These are phyloP conservation scores for Poeciliopsis presidionis DNA, from an alignment of 2,797 vertebrate species.

Conservation along the genomic window DNA sequence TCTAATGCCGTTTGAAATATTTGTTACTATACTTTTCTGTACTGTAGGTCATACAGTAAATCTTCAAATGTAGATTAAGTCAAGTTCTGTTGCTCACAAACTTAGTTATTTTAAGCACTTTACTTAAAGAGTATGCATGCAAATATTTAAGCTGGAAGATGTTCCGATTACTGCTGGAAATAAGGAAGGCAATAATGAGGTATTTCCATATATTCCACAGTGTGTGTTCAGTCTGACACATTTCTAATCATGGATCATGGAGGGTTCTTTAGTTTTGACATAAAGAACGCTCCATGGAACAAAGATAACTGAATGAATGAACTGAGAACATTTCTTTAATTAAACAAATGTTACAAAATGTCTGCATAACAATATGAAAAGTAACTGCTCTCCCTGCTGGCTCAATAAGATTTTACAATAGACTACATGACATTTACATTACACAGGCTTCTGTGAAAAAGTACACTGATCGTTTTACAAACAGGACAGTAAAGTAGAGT, in stretches of 20 bases:
- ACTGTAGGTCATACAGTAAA: background rate
- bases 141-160: background rate
- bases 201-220: background rate
- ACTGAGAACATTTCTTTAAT: conserved; percentile 6
- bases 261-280: background rate
- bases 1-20: background rate
- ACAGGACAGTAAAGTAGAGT: conserved; percentile 65
- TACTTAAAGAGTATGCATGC: background rate
- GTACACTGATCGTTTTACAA: conserved; percentile 69
- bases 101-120: background rate
- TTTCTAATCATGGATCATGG: background rate
- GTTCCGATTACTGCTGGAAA: background rate
- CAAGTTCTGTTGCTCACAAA: background rate
- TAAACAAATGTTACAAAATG: conserved; percentile 1
- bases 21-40: background rate
- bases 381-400: background rate
- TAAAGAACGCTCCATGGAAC: background rate
- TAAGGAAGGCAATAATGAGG: background rate
- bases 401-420: conserved; percentile 58
- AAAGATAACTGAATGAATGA: background rate
- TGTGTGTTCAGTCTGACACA: background rate
- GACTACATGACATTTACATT: conserved; percentile 69
- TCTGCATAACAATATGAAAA: background rate
- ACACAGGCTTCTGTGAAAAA: conserved; percentile 57
- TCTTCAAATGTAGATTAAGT: background rate